Evolutionary conservation across 1,140 invertebrate genomes (phyloP).

Genomic region (Drosophila neocordata): DNA sequence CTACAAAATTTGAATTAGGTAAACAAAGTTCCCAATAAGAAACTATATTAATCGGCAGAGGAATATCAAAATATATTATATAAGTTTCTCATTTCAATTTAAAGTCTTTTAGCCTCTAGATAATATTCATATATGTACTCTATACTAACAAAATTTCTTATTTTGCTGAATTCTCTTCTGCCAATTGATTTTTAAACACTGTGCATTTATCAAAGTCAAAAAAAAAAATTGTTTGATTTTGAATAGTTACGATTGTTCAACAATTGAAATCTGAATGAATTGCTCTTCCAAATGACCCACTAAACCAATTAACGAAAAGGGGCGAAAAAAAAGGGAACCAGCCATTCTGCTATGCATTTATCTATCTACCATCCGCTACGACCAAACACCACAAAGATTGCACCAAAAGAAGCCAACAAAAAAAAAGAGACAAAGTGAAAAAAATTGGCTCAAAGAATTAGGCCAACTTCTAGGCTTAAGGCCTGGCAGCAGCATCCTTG

Average conservation of each 20-base stretch:
- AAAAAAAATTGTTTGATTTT: neutral
- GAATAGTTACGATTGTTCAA: neutral
- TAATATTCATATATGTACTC: no score
- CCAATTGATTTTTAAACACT: no score
- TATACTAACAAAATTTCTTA: no score
- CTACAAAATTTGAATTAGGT: no score
- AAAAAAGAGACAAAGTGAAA: conserved; percentile 53
- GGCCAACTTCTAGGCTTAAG: conserved; percentile 52
- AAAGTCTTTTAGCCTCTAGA: no score
- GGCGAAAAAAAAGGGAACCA: neutral
- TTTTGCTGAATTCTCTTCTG: no score
- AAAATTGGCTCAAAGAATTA: conserved; percentile 47
- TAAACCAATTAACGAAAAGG: conserved; percentile 4
- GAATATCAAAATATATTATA: no score
- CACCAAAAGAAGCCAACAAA: conserved; percentile 7
- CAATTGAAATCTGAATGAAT: conserved; percentile 5
- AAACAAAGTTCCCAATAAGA: no score
- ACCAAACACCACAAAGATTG: conserved; percentile 13
- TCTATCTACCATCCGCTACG: neutral
- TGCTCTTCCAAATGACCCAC: neutral
- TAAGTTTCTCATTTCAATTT: no score
- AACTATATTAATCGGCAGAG: no score
- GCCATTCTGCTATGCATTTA: neutral
- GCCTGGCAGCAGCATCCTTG: conserved; percentile 32
- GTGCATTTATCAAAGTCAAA: no score